Conservation (phyloP, 2,888 invertebrate species). For the Eupsilia transversa region DNA sequence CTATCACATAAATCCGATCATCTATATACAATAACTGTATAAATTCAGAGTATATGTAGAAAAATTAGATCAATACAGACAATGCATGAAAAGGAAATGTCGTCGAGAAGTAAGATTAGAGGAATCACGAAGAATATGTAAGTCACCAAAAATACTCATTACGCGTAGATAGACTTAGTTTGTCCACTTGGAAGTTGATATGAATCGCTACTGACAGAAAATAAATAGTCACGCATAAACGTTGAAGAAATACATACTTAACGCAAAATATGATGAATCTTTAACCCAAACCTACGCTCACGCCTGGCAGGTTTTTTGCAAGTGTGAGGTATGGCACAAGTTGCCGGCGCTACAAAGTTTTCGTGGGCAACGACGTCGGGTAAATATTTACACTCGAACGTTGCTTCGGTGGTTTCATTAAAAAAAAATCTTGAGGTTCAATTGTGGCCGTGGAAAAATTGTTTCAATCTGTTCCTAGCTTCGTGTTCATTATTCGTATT, state of each 20-base stretch:
- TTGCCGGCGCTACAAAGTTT: conserved; percentile 85
- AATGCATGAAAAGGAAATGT: neutral
- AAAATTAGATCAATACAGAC: too few species aligned
- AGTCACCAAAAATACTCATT: neutral
- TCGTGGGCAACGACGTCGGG: conserved; percentile 80
- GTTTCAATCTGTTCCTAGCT: conserved; percentile 75
- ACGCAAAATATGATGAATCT: conserved; percentile 26
- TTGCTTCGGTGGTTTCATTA: conserved; percentile 78
- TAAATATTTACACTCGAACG: conserved; percentile 87
- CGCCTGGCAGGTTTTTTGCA: conserved; percentile 72
- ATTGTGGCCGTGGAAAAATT: conserved; percentile 80
- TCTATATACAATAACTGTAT: neutral
- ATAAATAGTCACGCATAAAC: neutral
- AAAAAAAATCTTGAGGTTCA: conserved; percentile 80
- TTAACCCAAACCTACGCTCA: conserved; percentile 11
- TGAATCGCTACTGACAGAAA: neutral
- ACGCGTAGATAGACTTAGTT: neutral
- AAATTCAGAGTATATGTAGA: neutral
- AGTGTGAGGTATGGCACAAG: conserved; percentile 78
- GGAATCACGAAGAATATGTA: accelerated
- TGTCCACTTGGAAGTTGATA: neutral
- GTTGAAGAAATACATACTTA: neutral
- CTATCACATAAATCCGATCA: neutral
- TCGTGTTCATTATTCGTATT: conserved; percentile 75
- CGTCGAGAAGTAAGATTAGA: neutral